Conservation (phyloP, 1,140 invertebrate genomes). For the Whitmania pigra region DNA sequence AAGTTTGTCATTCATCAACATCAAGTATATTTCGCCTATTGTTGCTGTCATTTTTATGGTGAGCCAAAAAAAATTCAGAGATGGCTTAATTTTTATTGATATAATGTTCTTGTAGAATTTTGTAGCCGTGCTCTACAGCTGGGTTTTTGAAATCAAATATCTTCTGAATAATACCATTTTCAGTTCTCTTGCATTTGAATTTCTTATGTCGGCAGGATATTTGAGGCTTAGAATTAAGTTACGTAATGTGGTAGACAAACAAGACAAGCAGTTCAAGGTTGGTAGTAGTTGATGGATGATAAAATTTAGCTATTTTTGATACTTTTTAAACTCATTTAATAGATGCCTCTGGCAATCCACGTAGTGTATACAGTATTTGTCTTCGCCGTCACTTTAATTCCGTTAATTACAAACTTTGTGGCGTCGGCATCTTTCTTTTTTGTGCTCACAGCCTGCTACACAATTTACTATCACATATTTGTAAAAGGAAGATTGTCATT, state of each 20-base stretch:
- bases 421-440: background rate
- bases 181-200: background rate
- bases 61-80: too few species aligned
- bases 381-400: background rate
- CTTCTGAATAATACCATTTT: background rate
- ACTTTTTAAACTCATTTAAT: too few species aligned
- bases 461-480: background rate
- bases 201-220: background rate
- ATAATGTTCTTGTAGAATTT: too few species aligned
- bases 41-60: background rate
- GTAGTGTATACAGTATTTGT: background rate
- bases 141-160: background rate
- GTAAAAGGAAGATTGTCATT: too few species aligned
- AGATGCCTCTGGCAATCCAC: background rate
- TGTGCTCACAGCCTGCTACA: background rate
- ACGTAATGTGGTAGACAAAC: background rate
- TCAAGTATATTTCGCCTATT: background rate
- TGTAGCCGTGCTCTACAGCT: background rate
- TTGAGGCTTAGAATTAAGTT: background rate
- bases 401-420: background rate
- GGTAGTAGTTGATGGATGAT: too few species aligned
- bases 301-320: too few species aligned
- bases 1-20: background rate
- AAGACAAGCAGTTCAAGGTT: background rate
- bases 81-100: too few species aligned